Evolutionary conservation across 2,113 vertebrate genomes (phyloP).

Genomic region (Silurus glanis): DNA sequence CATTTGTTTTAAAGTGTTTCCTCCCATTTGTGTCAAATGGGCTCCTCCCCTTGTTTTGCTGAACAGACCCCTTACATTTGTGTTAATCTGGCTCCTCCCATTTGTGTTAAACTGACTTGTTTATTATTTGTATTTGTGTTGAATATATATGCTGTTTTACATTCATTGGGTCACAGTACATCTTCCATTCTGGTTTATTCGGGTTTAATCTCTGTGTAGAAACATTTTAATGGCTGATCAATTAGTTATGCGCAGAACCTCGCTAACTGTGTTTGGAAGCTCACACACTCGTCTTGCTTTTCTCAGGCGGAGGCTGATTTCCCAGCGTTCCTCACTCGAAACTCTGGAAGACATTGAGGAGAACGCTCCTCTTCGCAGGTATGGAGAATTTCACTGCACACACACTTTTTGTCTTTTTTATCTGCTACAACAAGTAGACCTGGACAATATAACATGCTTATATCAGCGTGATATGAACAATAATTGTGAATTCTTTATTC

Average conservation of each 20-base stretch:
- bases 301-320: conserved; percentile 89
- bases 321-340: conserved; percentile 95
- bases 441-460: not conserved
- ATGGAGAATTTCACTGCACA: not conserved
- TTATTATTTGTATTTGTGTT: no score
- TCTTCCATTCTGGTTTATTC: not conserved
- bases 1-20: no score
- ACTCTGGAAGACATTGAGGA: conserved; percentile 98
- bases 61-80: no score
- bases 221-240: not conserved
- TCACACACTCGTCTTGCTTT: not conserved
- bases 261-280: not conserved
- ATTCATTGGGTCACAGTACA: no score
- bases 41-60: no score
- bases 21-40: no score
- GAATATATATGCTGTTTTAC: no score
- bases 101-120: no score
- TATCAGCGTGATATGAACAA: no score
- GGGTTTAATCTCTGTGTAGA: not conserved
- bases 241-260: not conserved
- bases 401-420: not conserved
- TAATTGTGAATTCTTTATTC: no score
- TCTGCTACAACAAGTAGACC: not conserved
- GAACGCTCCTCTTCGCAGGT: conserved; percentile 96
- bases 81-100: no score